A percentile compares a stretch with the other conserved stretches of the same genome.
Conservation (phyloP, 2,888 invertebrate genomes). For the Mythimna vitellina region DNA sequence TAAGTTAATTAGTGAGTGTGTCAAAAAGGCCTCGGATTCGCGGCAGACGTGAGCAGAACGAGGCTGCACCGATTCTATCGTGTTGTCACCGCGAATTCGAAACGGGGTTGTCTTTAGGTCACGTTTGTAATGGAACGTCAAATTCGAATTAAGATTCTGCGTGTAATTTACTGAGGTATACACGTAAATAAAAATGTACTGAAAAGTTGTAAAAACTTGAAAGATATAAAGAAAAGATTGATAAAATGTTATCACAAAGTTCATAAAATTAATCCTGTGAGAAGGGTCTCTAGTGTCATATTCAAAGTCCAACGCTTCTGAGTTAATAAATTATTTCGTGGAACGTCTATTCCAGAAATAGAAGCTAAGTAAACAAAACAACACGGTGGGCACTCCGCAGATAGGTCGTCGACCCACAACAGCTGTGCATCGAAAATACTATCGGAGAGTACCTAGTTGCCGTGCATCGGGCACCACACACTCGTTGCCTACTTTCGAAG, state of each 20-base stretch:
- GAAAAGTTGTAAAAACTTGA: not conserved
- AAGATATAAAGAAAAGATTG: not conserved
- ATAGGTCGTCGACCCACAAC: constrained; percentile 74
- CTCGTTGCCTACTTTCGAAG: constrained; percentile 80
- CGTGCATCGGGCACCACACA: constrained; percentile 72
- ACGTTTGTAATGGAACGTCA: constrained; percentile 58
- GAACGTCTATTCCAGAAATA: constrained; percentile 69
- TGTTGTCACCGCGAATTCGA: constrained; percentile 62
- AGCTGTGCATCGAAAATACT: constrained; percentile 77
- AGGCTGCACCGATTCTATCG: constrained; percentile 63
- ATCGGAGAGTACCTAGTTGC: constrained; percentile 73
- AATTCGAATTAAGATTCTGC: constrained; percentile 51
- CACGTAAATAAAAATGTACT: constrained; percentile 2
- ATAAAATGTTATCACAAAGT: not conserved
- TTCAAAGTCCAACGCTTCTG: constrained; percentile 30
- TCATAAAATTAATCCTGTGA: constrained; percentile 13
- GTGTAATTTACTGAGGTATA: constrained; percentile 34
- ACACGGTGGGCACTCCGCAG: constrained; percentile 61
- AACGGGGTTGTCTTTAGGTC: constrained; percentile 62
- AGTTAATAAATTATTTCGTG: constrained; percentile 63
- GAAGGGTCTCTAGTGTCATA: constrained; percentile 31
- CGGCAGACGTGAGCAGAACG: constrained; percentile 66
- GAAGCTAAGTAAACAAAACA: constrained; percentile 67
- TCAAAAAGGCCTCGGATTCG: constrained; percentile 69
- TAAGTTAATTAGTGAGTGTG: constrained; percentile 73